Evolutionary conservation across 92 coral and sea anemone genomes (phyloP).

Genomic region (Galaxea fascicularis): DNA sequence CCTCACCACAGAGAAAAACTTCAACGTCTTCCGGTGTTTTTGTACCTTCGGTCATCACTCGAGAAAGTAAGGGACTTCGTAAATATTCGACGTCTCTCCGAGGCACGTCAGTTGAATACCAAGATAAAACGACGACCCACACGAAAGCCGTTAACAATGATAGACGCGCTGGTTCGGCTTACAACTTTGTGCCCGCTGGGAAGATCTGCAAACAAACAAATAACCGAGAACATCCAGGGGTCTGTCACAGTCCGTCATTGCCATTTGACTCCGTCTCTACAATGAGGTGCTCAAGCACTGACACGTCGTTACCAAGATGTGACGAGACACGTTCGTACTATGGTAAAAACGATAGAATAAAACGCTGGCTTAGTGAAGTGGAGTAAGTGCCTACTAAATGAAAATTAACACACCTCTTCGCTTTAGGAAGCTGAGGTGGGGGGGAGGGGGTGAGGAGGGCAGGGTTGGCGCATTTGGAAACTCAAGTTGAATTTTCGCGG

Average conservation of each 20-base stretch:
- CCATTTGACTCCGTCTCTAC: slow-evolving; percentile 30
- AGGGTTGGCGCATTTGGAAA: too few species aligned
- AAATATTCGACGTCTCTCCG: slow-evolving; percentile 34
- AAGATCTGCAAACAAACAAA: neutral
- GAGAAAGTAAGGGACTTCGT: slow-evolving; percentile 21
- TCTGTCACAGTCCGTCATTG: neutral
- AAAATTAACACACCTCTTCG: too few species aligned
- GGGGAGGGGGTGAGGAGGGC: too few species aligned
- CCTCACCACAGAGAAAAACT: neutral
- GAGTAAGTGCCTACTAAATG: neutral
- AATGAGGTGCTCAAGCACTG: slow-evolving; percentile 7
- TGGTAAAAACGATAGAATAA: slow-evolving; percentile 16
- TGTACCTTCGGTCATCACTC: slow-evolving; percentile 27
- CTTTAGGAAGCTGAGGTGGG: too few species aligned
- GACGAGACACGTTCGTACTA: slow-evolving; percentile 8
- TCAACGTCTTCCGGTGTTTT: slow-evolving; percentile 4
- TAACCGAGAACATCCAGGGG: neutral
- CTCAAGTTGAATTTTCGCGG: too few species aligned
- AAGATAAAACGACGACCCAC: neutral
- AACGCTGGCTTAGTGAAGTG: slow-evolving; percentile 48
- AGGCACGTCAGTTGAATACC: neutral
- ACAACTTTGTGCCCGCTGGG: neutral
- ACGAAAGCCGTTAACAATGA: neutral
- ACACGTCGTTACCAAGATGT: neutral
- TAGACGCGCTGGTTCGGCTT: neutral